Evolutionary conservation across 92 coral and sea anemone genomes (phyloP).

Genomic region (Muricea muricata): DNA sequence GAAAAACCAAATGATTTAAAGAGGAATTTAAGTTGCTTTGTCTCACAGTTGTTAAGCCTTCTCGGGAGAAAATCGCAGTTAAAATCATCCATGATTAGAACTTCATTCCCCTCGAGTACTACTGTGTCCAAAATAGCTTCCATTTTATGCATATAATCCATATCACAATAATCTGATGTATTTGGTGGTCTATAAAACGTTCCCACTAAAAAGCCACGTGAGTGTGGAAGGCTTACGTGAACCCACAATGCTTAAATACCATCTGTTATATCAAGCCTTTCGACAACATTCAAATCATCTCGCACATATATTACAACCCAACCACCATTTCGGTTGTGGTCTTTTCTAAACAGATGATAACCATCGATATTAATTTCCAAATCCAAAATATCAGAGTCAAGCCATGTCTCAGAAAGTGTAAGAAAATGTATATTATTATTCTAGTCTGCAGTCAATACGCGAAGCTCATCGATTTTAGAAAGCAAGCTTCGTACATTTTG

Average conservation of each 20-base stretch:
- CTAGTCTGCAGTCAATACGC: conserved; percentile 7
- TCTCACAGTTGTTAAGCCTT: too few species aligned
- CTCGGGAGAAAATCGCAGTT: too few species aligned
- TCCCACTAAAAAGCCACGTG: conserved; percentile 27
- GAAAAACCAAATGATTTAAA: too few species aligned
- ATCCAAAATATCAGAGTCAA: conserved; percentile 28
- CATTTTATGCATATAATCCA: not conserved
- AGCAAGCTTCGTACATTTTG: conserved; percentile 28
- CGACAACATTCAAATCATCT: conserved; percentile 24
- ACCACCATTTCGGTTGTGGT: conserved; percentile 18
- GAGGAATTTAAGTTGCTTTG: too few species aligned
- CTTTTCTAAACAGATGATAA: conserved; percentile 10
- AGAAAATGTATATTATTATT: conserved; percentile 28
- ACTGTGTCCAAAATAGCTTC: not conserved
- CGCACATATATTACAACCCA: conserved; percentile 8
- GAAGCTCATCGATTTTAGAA: conserved; percentile 36
- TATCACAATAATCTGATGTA: conserved; percentile 8
- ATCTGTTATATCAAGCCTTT: conserved; percentile 26
- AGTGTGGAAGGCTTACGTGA: conserved; percentile 10
- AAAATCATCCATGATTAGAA: too few species aligned
- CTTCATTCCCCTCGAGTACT: not conserved
- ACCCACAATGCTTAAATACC: conserved; percentile 22
- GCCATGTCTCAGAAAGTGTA: conserved; percentile 36
- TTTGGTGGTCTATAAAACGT: conserved; percentile 6
- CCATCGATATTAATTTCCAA: conserved; percentile 29